These are phyloP conservation scores for Rostratula benghalensis DNA, from an alignment of 2,113 vertebrate genomes.

Conservation along the genomic window DNA sequence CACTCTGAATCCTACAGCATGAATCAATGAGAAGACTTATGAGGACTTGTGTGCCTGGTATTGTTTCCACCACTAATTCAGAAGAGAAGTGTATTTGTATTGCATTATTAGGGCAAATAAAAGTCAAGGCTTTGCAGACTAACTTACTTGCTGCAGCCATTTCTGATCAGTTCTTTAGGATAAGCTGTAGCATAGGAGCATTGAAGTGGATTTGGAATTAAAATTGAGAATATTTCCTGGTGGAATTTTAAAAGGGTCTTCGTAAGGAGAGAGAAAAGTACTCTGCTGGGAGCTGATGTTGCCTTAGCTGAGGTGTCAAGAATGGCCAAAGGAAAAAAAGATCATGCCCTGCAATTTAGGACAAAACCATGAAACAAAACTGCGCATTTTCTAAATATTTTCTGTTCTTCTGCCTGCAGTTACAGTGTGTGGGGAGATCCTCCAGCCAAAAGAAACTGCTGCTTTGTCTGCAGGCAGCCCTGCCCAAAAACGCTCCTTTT, in stretches of 20 bases:
- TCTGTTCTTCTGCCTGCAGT: neutral
- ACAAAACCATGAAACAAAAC: neutral
- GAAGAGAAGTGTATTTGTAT: neutral
- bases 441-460: neutral
- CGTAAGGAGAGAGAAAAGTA: neutral
- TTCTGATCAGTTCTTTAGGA: neutral
- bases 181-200: neutral
- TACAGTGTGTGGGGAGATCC: neutral
- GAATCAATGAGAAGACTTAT: neutral
- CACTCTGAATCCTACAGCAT: fast-evolving
- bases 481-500: constrained; percentile 16
- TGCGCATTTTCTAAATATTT: neutral
- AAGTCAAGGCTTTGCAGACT: neutral
- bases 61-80: neutral
- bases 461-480: constrained; percentile 30
- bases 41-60: neutral
- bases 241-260: neutral
- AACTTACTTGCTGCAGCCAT: neutral
- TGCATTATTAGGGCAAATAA: neutral
- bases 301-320: neutral
- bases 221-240: neutral
- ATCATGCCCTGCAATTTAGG: neutral
- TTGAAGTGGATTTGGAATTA: neutral
- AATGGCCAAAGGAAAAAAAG: neutral
- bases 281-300: neutral